A percentile compares a stretch with the other conserved stretches of the same genome.
phyloP scores from a whole-genome alignment of 2,113 vertebrate species.

The Dipodomys spectabilis region DNA sequence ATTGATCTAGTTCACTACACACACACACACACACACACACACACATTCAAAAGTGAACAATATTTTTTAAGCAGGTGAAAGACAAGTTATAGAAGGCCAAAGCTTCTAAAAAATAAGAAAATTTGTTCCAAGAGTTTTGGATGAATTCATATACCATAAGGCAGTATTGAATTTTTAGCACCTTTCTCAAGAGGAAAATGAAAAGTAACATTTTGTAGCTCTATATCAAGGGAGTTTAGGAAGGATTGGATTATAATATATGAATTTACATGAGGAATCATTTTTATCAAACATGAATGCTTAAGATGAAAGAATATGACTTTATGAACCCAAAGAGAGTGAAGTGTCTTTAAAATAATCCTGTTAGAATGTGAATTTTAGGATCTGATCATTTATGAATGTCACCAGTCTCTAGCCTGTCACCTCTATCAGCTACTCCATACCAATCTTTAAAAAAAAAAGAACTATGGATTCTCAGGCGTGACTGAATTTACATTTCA shows the following conservation, averaged over 20 bases:
- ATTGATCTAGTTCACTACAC: not conserved
- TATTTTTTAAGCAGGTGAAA: conserved; percentile 62
- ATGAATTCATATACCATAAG: conserved; percentile 78
- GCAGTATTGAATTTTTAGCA: conserved; percentile 78
- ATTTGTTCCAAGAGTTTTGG: conserved; percentile 59
- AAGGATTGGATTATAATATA: conserved; percentile 84
- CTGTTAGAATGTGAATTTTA: conserved; percentile 73
- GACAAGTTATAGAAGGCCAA: conserved; percentile 60
- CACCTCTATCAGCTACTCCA: conserved; percentile 67
- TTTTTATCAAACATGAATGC: conserved; percentile 82
- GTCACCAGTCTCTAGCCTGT: conserved; percentile 65
- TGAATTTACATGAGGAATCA: conserved; percentile 84
- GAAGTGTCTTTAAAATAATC: conserved; percentile 80
- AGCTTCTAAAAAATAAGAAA: conserved; percentile 50
- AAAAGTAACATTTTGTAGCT: conserved; percentile 77
- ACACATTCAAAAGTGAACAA: conserved; percentile 4
- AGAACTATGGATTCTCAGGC: conserved; percentile 42
- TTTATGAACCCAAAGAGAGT: conserved; percentile 73
- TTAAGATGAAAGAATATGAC: conserved; percentile 82
- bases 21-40: not conserved
- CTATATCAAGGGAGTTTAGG: conserved; percentile 78
- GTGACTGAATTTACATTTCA: conserved; percentile 46
- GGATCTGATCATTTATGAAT: conserved; percentile 75
- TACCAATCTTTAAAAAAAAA: conserved; percentile 36
- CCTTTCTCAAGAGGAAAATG: conserved; percentile 80